These are phyloP conservation scores for Polyommatus icarus DNA, from an alignment of 2,888 invertebrate species.

Conservation along the genomic window DNA sequence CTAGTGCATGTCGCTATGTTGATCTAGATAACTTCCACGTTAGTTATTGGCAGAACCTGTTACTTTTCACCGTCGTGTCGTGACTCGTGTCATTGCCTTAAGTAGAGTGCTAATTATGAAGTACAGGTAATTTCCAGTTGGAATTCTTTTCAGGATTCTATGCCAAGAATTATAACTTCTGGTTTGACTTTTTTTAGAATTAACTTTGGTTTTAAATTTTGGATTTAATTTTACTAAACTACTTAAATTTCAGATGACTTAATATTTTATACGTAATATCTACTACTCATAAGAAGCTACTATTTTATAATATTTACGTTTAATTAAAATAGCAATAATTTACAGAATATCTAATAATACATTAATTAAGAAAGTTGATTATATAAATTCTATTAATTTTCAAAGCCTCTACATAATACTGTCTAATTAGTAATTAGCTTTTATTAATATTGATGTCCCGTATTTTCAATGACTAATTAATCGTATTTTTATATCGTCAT, in stretches of 20 bases:
- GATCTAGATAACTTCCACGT: slow-evolving; percentile 12
- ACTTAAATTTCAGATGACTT: not conserved
- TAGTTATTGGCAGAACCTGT: slow-evolving; percentile 24
- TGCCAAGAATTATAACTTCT: not conserved
- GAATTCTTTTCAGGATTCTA: not conserved
- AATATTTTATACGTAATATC: not conserved
- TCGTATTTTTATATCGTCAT: not conserved
- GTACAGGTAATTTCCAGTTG: not conserved
- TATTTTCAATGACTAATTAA: not conserved
- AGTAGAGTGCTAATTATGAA: not conserved
- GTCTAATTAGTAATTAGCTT: not conserved
- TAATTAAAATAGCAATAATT: not conserved
- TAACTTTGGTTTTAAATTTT: not conserved
- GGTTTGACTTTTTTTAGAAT: not conserved
- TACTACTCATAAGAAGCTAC: not conserved
- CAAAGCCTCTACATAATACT: not conserved
- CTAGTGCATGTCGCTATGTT: not conserved
- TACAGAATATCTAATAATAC: not conserved
- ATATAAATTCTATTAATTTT: too few relatives aligned
- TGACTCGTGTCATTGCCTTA: not conserved
- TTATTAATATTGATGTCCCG: not conserved
- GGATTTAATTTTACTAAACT: too few relatives aligned
- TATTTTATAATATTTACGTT: not conserved
- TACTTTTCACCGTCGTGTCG: not conserved
- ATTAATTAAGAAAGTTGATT: not conserved